Base-by-base conservation (phyloP, 2,888 invertebrate species). In the Parnassius orleans region DNA sequence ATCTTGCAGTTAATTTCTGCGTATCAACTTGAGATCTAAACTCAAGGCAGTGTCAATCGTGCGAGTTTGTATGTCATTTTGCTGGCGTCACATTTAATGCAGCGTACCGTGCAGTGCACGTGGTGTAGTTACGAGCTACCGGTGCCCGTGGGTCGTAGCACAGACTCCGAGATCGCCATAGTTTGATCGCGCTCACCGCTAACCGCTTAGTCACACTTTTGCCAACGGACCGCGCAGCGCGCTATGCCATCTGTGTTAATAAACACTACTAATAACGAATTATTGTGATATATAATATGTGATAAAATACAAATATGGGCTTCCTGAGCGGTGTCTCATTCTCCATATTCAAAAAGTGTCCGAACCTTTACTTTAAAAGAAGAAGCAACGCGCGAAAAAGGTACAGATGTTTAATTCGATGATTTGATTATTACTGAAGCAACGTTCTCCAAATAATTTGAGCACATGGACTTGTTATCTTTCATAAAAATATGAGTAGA, bases 291-390 rank as follows among this genome's bases (percentile, higher is more conserved):
- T 48, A 65, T 53, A n/a, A 53, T 44, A 77, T 72, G 75, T 52
- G 51, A 58, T 58, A 58, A 33, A 24, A 1, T 66, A 71, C 69
- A 67, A 75, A 66, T 60, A 89, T 89, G 88, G 88, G 88, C 19
- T 87, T 89, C 60, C 68, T 90, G 50, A 76, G 78, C 61, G 77
- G 79, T 68, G 76, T 87, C 52, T 82, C 90, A 33, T 86, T 88
- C 64, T 85, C 90, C 43, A 80, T 90, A 73, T 88, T 89, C 69
- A 90, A 86, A 80, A 88, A 82, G 79, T 90, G 90, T 60, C 89
- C 90, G 0, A 86, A 81, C 68, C 74, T 89, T 46, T 86, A 81
- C 72, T 60, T 85, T 11, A 86, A 79, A 71, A 85, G 79, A 71
- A 84, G 72, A 69, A 75, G 65, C 63, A 78, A 76, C 65, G 57